Base-by-base conservation (phyloP, 2,888 invertebrate genomes). In the Phaonia tiefii region DNA sequence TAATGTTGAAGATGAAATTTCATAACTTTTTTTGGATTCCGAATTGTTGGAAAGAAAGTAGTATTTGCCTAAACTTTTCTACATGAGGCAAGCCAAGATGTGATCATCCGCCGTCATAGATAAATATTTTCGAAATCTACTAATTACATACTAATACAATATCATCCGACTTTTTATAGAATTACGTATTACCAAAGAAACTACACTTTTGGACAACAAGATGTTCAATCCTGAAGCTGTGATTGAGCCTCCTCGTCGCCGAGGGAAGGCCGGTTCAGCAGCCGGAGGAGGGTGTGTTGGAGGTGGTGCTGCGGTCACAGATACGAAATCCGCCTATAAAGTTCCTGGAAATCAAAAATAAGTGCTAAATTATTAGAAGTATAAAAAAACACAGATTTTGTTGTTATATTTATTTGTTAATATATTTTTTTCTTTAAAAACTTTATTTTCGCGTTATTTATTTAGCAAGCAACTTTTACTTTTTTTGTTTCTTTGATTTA, bases 201-300 rank as follows among this genome's bases (percentile, higher is more conserved):
- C 86, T 2, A 88, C 90, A 1, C 85, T 88, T 0, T 71, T 90
- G 17, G 94, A 95, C 37, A 96, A 96, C 90, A 91, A 93, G 2
- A 92, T 93, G 1, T 94, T 91, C 84, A 92, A 94, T 89, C 92
- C 93, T 56, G 89, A 92, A 91, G 88, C 92, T 56, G 86, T 91
- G 67, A 89, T 91, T 75, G 90, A 91, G 82, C 86, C 87, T 5
- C 84, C 87, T 0, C 86, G 86, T n/a, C 74, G 84, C 0, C 73
- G 84, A 37, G 86, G 87, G 51, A 85, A 85, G 2, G 84, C 82
- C 1, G 82, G 84, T 4, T 83, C 39, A 25, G 15, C 66, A 3
- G 3, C 31, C 4, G 84, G 79, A 4, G 86, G 86, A n/a, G n/a
- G n/a, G n/a, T n/a, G n/a, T 37, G 86, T 87, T 54, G 85, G 85